phyloP scores from a whole-genome alignment of 2,113 vertebrate genomes.

The Solea senegalensis region DNA sequence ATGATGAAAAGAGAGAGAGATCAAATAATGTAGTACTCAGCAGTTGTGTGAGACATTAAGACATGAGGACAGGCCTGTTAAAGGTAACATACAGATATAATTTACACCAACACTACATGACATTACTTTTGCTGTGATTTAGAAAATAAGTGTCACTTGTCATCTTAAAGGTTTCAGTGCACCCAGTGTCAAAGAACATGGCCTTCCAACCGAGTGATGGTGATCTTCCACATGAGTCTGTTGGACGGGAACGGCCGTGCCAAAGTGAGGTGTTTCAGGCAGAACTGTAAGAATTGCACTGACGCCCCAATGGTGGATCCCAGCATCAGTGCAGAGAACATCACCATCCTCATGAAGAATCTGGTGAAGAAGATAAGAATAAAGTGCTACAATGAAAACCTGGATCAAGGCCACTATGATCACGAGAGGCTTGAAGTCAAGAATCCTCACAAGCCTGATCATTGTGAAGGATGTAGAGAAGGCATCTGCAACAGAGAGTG shows the following conservation, averaged over 20 bases:
- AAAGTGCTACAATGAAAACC: slow-evolving; percentile 77
- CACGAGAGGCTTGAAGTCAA: slow-evolving; percentile 45
- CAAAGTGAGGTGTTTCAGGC: slow-evolving; percentile 73
- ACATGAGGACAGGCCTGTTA: too few species aligned
- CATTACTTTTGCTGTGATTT: too few species aligned
- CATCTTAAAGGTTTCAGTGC: slow-evolving; percentile 80
- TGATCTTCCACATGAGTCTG: slow-evolving; percentile 74
- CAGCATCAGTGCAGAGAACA: slow-evolving; percentile 68
- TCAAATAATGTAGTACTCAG: too few species aligned
- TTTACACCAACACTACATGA: too few species aligned
- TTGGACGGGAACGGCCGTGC: slow-evolving; percentile 24
- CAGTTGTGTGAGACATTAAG: too few species aligned
- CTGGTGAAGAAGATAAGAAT: slow-evolving; percentile 82
- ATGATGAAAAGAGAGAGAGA: too few species aligned
- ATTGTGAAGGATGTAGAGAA: slow-evolving; percentile 83
- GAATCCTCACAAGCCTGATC: slow-evolving; percentile 72
- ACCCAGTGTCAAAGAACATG: slow-evolving; percentile 77
- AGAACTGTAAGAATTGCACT: slow-evolving; percentile 71
- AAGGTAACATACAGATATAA: too few species aligned
- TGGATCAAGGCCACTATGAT: not conserved
- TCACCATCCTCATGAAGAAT: slow-evolving; percentile 80
- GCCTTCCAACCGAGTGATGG: slow-evolving; percentile 78
- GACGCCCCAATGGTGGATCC: slow-evolving; percentile 70
- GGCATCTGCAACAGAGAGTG: not conserved
- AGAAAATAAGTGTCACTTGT: not conserved